Percentiles rank a stretch among this genome's conserved stretches.
These are phyloP conservation scores for Pocillopora meandrina DNA, from an alignment of 92 coral and sea anemone species.

Conservation along the genomic window DNA sequence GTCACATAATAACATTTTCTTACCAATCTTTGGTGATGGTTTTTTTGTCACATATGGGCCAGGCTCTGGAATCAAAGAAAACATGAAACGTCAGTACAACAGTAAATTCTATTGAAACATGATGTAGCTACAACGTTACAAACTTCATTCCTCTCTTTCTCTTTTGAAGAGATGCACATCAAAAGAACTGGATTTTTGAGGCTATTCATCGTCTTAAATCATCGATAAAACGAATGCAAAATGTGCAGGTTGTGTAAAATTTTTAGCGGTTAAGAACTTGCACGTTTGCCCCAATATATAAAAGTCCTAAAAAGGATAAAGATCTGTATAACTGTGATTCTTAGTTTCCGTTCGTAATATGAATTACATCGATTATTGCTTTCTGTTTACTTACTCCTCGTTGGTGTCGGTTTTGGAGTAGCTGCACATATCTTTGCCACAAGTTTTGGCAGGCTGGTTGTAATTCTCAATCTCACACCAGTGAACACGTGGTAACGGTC, in stretches of 20 bases:
- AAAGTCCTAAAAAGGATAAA: no score
- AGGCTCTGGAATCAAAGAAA: constrained; percentile 8
- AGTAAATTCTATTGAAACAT: background rate
- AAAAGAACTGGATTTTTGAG: no score
- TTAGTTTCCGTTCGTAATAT: background rate
- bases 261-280: no score
- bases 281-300: no score
- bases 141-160: no score
- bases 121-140: background rate
- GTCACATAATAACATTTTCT: background rate
- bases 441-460: constrained; percentile 27
- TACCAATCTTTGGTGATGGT: constrained; percentile 40
- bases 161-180: no score
- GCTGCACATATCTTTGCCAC: constrained; percentile 47
- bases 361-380: background rate
- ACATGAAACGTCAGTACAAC: background rate
- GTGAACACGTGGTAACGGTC: constrained; percentile 67
- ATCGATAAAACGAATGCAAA: no score
- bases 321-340: no score
- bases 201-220: no score
- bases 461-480: constrained; percentile 18
- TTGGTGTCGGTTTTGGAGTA: constrained; percentile 50
- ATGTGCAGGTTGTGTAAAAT: no score
- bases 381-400: constrained; percentile 14
- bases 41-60: background rate